These are phyloP conservation scores for Ceyx margarethae DNA, from an alignment of 2,113 vertebrate genomes.

Conservation along the genomic window DNA sequence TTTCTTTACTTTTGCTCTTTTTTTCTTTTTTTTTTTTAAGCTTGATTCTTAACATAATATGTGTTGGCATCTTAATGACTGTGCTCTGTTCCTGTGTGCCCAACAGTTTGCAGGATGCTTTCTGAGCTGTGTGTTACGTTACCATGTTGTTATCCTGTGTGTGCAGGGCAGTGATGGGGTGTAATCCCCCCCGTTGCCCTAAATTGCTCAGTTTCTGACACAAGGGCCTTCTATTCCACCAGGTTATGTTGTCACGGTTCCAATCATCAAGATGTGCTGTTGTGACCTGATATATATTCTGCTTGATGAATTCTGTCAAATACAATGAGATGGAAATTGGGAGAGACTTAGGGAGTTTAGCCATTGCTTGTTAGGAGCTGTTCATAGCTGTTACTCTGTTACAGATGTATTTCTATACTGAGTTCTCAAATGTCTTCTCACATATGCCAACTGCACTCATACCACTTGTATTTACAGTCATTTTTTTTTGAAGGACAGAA, in stretches of 20 bases:
- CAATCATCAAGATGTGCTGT: background rate
- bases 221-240: background rate
- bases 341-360: background rate
- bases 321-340: conserved; percentile 29
- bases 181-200: background rate
- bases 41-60: background rate
- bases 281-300: background rate
- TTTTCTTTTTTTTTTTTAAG: background rate
- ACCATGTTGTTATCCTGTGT: background rate
- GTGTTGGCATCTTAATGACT: background rate
- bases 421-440: conserved; percentile 15
- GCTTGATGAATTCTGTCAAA: conserved; percentile 44
- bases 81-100: background rate
- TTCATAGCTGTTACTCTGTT: conserved; percentile 7
- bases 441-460: background rate
- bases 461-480: conserved; percentile 25
- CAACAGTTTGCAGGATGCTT: background rate
- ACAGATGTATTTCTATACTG: background rate
- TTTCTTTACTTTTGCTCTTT: background rate
- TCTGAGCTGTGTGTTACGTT: background rate
- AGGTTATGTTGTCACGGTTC: background rate
- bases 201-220: background rate
- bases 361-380: background rate
- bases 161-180: background rate
- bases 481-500: conserved; percentile 18